Percentiles rank a stretch among this genome's conserved stretches.
These are phyloP conservation scores for Muricea muricata DNA, from an alignment of 92 coral and sea anemone species.

Conservation along the genomic window DNA sequence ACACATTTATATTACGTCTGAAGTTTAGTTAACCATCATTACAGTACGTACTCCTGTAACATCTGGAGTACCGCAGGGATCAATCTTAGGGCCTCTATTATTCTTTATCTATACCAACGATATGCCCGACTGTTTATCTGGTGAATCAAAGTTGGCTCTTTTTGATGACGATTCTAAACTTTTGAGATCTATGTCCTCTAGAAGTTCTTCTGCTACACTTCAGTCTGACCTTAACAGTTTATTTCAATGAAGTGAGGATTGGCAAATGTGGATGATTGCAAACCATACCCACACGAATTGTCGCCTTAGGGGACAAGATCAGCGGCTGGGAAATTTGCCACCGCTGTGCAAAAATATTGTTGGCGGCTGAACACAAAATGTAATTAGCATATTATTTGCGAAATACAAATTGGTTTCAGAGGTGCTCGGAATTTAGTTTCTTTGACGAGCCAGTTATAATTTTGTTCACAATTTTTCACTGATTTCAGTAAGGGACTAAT, in stretches of 20 bases:
- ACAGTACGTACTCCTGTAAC: no score
- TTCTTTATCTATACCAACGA: no score
- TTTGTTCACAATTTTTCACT: no score
- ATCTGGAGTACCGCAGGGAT: neutral
- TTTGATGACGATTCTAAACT: conserved; percentile 58
- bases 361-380: no score
- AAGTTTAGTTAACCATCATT: neutral
- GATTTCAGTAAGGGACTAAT: no score
- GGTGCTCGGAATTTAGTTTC: no score
- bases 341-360: conserved; percentile 36
- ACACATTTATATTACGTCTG: neutral
- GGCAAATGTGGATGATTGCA: conserved; percentile 24
- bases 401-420: no score
- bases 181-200: neutral
- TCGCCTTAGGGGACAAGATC: conserved; percentile 2
- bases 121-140: no score
- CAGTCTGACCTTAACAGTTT: conserved; percentile 24
- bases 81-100: no score
- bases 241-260: conserved; percentile 20
- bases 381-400: no score
- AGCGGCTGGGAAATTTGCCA: no score
- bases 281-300: conserved; percentile 10
- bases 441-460: no score
- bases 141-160: conserved; percentile 39
- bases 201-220: neutral